Conservation (phyloP, 1,140 invertebrate species). For the Limonius californicus region DNA sequence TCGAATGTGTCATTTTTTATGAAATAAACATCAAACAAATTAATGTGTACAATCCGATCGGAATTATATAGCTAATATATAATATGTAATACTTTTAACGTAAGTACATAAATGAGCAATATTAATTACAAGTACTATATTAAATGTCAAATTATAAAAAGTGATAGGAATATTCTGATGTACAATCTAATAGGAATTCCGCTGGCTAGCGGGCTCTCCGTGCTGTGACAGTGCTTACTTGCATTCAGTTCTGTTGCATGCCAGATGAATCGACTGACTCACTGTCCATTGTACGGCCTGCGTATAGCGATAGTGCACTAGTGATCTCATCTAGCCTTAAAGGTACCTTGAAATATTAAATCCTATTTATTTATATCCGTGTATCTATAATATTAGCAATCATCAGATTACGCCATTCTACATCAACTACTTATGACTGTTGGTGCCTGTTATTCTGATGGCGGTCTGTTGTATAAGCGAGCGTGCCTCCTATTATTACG, state of each 20-base stretch:
- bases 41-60: constrained; percentile 2
- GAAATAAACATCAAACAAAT: constrained; percentile 12
- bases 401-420: constrained; percentile 42
- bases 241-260: constrained; percentile 28
- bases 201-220: constrained; percentile 23
- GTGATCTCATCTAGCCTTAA: constrained; percentile 47
- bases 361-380: constrained; percentile 40
- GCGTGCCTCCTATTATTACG: not conserved
- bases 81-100: constrained; percentile 22
- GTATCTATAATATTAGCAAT: constrained; percentile 16
- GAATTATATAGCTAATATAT: constrained; percentile 8
- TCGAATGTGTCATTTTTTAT: constrained; percentile 13
- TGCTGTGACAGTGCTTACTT: constrained; percentile 28
- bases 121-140: constrained; percentile 36
- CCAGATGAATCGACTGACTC: constrained; percentile 20
- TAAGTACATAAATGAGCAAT: constrained; percentile 44
- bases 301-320: constrained; percentile 43
- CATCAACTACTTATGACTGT: constrained; percentile 41
- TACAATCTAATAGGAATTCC: constrained; percentile 17
- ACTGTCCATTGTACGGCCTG: constrained; percentile 35
- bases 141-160: constrained; percentile 46
- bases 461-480: constrained; percentile 9
- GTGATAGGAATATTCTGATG: constrained; percentile 36
- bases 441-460: constrained; percentile 29
- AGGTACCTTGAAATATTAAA: constrained; percentile 45